Conservation (phyloP, 2,888 invertebrate species). For the Hirtodrosophila confusa region DNA sequence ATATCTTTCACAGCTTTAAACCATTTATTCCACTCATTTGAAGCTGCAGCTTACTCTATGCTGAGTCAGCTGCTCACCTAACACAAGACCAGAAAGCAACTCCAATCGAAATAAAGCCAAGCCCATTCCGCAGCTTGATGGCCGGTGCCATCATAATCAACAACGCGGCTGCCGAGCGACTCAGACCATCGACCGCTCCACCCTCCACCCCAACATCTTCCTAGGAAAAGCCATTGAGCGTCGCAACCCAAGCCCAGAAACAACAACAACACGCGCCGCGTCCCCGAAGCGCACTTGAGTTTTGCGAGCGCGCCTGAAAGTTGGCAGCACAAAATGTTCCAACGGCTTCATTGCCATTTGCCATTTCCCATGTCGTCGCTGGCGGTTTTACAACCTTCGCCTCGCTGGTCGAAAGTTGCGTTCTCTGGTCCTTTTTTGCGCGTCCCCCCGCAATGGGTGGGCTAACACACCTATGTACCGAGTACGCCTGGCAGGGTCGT, state of each 20-base stretch:
- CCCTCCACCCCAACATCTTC: not conserved
- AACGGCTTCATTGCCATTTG: constrained; percentile 50
- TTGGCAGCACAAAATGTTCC: constrained; percentile 65
- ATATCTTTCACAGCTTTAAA: constrained; percentile 13
- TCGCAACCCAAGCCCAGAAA: constrained; percentile 10
- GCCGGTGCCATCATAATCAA: constrained; percentile 77
- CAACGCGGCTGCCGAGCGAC: constrained; percentile 38
- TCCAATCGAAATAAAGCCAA: constrained; percentile 31
- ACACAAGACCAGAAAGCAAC: constrained; percentile 18
- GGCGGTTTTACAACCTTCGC: constrained; percentile 81
- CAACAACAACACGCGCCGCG: constrained; percentile 49
- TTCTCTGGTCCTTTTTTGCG: constrained; percentile 20
- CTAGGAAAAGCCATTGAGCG: constrained; percentile 1
- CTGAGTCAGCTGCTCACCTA: constrained; percentile 20
- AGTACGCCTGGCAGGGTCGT: constrained; percentile 45
- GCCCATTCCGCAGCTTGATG: constrained; percentile 56
- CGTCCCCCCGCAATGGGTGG: constrained; percentile 24
- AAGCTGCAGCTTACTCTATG: constrained; percentile 32
- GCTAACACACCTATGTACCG: constrained; percentile 62
- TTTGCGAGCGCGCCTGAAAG: constrained; percentile 71
- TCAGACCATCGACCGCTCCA: constrained; percentile 16
- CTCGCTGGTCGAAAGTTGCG: constrained; percentile 55
- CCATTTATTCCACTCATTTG: constrained; percentile 43
- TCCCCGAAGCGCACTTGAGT: constrained; percentile 78
- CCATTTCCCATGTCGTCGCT: constrained; percentile 69